Base-by-base conservation (phyloP, 2,888 invertebrate species). In the Ephialtes manifestator region DNA sequence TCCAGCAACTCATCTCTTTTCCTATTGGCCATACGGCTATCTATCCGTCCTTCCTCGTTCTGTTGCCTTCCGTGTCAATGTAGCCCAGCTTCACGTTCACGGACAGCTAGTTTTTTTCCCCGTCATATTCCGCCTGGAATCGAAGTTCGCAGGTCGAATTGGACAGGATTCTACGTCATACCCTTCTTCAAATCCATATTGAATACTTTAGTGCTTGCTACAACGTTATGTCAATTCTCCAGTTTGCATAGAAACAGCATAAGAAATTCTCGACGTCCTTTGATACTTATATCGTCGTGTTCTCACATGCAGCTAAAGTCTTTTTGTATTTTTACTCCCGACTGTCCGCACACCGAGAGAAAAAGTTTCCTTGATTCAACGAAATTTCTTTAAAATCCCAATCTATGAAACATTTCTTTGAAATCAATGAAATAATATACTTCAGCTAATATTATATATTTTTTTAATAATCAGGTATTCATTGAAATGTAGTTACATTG, bases 141-240 rank as follows among this genome's bases (percentile, higher is more conserved):
- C 81, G 75, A 83, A 86, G 83, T 86, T 83, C 86, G 76, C 51
- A 63, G 86, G 86, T 86, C 86, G 51, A 18, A 60, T 11, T 46
- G 65, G 20, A 55, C 28, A 18, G 18, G 28, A 71, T 55, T 28
- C n/a, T 63, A 48, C 72, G 74, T 75, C 76, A 60, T 28, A 48
- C 28, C 72, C 39, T 58, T 48, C 65, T 58, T 53, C 43, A 31
- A 60, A 77, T 67, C 28, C 13, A 46, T 48, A 46, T 71, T 75
- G 4, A 75, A 63, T 58, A 53, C 63, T 75, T 71, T 76, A 20
- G 15, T 24, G 2, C 3, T 8, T n/a, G 15, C 8, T 8, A 51
- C 46, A 31, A 7, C 20, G 67, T 35, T 28, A 46, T 8, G 24
- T 68, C 24, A 39, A 76, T 31, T 53, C n/a, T n/a, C 11, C n/a